Base-by-base conservation (phyloP, 2,888 invertebrate genomes). In the Ephialtes manifestator region DNA sequence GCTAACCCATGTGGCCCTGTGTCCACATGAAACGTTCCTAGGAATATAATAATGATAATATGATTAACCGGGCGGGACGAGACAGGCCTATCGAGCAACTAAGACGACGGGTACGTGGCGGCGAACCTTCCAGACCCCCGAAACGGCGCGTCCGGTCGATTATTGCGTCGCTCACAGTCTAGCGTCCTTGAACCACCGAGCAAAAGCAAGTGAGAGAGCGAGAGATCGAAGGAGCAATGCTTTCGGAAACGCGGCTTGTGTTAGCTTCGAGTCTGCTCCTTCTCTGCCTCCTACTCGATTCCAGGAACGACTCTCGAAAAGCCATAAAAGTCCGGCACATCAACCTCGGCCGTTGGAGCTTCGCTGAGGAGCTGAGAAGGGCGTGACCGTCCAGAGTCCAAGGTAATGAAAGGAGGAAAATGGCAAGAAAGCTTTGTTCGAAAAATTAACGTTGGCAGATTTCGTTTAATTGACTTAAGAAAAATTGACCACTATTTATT, bases 231-330 rank as follows among this genome's bases (percentile, higher is more conserved):
- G 67, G 74, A 74, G 74, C 75, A 53, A 60, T 51, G 74, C 20
- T 65, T 58, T 72, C 72, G 74, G 67, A 58, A 72, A 53, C 67
- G 67, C 78, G 53, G 46, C 43, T 51, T 51, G 18, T 43, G 77
- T 72, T 71, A 48, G 55, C 55, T 20, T 43, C 72, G 82, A 72
- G 53, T 78, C 51, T 63, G 63, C 80, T 55, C 67, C 63, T 55
- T 43, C 39, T 68, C 55, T 74, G 74, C 81, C 81, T 83, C 63
- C 53, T 75, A 81, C 75, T 46, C 60, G 84, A 83, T 91, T 91
- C 90, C 83, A 77, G 75, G 89, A 90, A 91, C 84, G 85, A 75
- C 82, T 86, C 86, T 87, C 88, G 85, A 87, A 90, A 87, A 84
- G 81, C 85, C 86, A 82, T 86, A 72, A 82, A 67, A 84, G 86